Evolutionary conservation across 2,797 vertebrate species (phyloP).

Genomic region (Anniella stebbinsi): DNA sequence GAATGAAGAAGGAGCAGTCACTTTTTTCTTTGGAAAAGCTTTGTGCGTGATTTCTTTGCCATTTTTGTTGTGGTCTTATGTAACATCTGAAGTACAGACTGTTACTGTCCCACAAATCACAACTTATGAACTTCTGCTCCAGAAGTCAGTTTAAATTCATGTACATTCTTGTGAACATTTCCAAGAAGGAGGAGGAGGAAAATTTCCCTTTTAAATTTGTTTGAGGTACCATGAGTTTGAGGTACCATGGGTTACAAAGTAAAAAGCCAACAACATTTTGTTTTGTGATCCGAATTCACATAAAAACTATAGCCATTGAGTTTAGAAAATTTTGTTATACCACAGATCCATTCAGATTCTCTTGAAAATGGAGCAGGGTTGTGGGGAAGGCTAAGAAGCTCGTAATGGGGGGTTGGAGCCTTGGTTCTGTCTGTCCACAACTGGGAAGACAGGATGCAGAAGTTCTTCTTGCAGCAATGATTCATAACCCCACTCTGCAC

Average conservation of each 20-base stretch:
- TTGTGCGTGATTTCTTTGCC: too few species aligned
- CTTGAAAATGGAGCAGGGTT: neutral
- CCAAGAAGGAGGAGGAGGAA: too few species aligned
- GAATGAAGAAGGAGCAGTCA: neutral
- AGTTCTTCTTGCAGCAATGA: neutral
- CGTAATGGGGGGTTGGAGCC: too few species aligned
- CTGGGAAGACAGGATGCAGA: neutral
- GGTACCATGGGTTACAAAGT: too few species aligned
- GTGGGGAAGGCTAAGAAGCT: neutral
- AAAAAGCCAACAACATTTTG: neutral
- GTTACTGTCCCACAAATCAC: neutral
- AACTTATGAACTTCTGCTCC: neutral
- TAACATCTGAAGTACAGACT: neutral
- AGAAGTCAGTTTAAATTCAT: neutral
- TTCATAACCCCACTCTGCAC: neutral
- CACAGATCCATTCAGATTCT: rapidly evolving
- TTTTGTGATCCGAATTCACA: rapidly evolving
- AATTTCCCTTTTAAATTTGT: neutral
- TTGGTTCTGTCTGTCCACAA: neutral
- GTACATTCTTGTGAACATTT: neutral
- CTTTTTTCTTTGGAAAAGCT: too few species aligned
- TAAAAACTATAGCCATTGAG: rapidly evolving
- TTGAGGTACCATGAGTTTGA: neutral
- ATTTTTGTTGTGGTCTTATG: too few species aligned
- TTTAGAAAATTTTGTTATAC: rapidly evolving